Evolutionary conservation across 1,140 invertebrate species (phyloP), one percentile per base, ranked within the genome.

Genomic region (Cardiocondyla obscurior): DNA sequence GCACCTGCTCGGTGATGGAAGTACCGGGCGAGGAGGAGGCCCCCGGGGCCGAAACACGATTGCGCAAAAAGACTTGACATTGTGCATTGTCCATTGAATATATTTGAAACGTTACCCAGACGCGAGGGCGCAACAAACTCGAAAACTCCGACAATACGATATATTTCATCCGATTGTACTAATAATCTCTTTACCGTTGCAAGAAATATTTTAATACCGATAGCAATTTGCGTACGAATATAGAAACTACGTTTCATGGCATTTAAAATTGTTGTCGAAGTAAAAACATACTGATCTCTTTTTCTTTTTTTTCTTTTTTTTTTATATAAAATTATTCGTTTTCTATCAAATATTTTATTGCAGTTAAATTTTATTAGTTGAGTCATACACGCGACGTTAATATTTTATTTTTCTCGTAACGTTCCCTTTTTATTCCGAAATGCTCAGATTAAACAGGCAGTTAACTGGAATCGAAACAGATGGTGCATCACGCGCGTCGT

Each of bases 1-100:
- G 87, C 87, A 88, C 87, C 87, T 88, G 87, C 79, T 65, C 65
- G 36, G 36, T 36, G 19, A 33, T 42, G 46, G 64, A 58, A 36
- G 81, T 42, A 81, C 42, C 42, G 44, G 30, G 51, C 30, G 44
- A 28, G 53, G 49, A 53, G 49, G 28, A 62, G 36, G n/a, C n/a
- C 28, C 44, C 28, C 22, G 42, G n/a, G 57, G 60, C 69, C 46
- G 42, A 64, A 86, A 83, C 58, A 67, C 82, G 16, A 83, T 81
- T 79, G 60, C 62, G 74, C 46, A 44, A 69, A 36, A 25, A 84
- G 19, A 84, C 77, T 51, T 58, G 74, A 88, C 85, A 67, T 84
- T 72, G 82, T 79, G 77, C 70, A 77, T 88, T 84, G 85, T 87
- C 55, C 72, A 84, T 87, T 84, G 74, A 86, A 70, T 72, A 58